Evolutionary conservation across 53 echinoderm and acorn worm genomes (phyloP), one percentile per base, ranked within the genome.

Genomic region (Stichopus horrens): DNA sequence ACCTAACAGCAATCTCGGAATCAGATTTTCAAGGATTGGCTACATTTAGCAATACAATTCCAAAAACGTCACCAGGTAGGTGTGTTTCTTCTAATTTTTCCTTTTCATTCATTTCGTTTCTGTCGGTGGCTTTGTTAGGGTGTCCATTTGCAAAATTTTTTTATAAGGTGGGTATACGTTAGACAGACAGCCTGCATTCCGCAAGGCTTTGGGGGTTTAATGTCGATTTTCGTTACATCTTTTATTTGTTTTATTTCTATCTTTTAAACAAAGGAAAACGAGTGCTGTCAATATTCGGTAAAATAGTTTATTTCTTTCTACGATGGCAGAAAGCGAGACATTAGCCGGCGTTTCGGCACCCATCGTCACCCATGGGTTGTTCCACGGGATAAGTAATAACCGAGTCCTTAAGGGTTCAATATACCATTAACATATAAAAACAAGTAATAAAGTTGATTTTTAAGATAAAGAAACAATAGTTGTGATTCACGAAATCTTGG

Each of bases 1-100:
- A 55, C 58, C 54, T 87, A 8, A 74, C 87, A 73, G 54, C 87
- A 10, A 54, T 87, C 22, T 87, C 87, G 75, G 74, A 87, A 74
- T 51, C 74, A 56, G 75, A 87, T 55, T 87, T 87, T 53, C 87
- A 87, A 87, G 87, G 74, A 75, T 55, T 87, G 87, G 75, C 87
- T 57, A 53, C 74, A 51, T 87, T 87, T 87, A 87, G 74, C 20
- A 87, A 54, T 58, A 55, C 87, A 87, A 75, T 87, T 87, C 75
- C 87, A 56, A 87, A 74, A 21, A 87, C 87, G 21, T 55, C 87
- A 20, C 75, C 87, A 87, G 87, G 87, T 87, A 55, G 74, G 87
- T 8, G 6, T 23, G 55, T 75, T 22, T 18, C 5, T 73, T 74
- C 13, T 74, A 8, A n/a, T 74, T 53, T 74, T 37, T 76, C 68